Evolutionary conservation across 2,797 vertebrate species (phyloP), one percentile per base, ranked within the genome.

Genomic region (Syngnathus rostellatus): DNA sequence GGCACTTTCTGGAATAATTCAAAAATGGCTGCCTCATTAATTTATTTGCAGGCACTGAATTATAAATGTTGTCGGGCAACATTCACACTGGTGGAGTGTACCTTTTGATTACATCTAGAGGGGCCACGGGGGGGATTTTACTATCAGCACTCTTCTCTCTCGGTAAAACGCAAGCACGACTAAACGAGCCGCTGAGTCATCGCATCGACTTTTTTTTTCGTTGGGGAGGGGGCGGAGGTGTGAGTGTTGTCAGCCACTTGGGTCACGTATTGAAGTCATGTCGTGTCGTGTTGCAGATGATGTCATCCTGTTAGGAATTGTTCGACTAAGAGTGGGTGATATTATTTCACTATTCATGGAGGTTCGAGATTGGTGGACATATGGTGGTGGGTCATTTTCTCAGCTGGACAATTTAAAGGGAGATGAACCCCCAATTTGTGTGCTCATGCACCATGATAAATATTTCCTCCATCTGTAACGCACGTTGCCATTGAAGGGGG

Each of bases 311-410:
- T 25, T 23, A 16, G 40, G 21, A 21, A 62, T 9, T 16, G 41
- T 3, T 1, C 14, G n/a, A n/a, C 40, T 16, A n/a, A 61, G 3
- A 59, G 37, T 39, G 31, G 17, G 37, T 4, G 37, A 58, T 16
- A 19, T 59, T 5, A 59, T n/a, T 41, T 21, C 9, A 23, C 39
- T 43, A 40, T 21, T 23, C 4, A 50, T 12, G 25, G 19, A 64
- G 19, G 62, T 64, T 39, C 58, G 63, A 60, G 58, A 73, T 68
- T 40, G 68, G 66, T 16, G 14, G 81, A 83, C 84, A 88, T 86
- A 88, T 88, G 87, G 86, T 62, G 73, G 63, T 9, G 70, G 78
- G 74, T 62, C 80, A 78, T 74, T 80, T 68, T 77, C 83, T 87
- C 81, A 76, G 79, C 79, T 76, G 74, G 85, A 81, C 23, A 58